Base-by-base conservation (phyloP, 2,888 invertebrate genomes). In the Ptychoptera albimana region DNA sequence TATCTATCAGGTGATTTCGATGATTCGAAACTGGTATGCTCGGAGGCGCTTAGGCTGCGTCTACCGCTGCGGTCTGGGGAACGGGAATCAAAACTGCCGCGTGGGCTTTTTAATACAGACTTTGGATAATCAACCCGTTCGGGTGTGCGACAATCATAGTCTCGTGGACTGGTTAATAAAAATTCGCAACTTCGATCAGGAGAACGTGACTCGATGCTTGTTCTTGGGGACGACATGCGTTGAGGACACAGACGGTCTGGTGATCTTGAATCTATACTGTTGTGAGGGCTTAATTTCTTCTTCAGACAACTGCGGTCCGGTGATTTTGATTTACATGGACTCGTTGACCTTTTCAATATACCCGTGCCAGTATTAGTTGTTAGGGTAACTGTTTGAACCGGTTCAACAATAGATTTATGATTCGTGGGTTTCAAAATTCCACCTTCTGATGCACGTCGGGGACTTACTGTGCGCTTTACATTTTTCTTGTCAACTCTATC, bases 281-380 rank as follows among this genome's bases (percentile, higher is more conserved):
- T 63, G 57, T 13, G 46, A 31, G 11, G 61, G 55, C 8, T 59
- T 52, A 48, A 42, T 5, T 60, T 54, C 47, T 63, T 63, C 48
- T 63, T 64, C 2, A 63, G 50, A 47, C 63, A 63, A 45, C 62
- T 63, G 31, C 63, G 58, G 46, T 64, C 64, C 2, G 64, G 64
- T 40, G 64, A 64, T 48, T 60, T 60, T 0, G 60, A 58, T 47
- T 64, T 64, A 32, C 58, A 56, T 2, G 65, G 64, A 39, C 64
- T 64, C 2, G 56, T 53, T 3, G 53, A 49, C 39, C 60, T 58
- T 45, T 65, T 65, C 0, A 65, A 49, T 45, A 65, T 65, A 9
- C 53, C 48, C 14, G 40, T 37, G 14, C 30, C 14, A 9, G 13
- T 23, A n/a, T 37, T 45, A 13, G 43, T 39, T 11, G 39, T 39